These are phyloP conservation scores for Paragorgia papillata DNA, from an alignment of 92 coral and sea anemone species.

Conservation along the genomic window DNA sequence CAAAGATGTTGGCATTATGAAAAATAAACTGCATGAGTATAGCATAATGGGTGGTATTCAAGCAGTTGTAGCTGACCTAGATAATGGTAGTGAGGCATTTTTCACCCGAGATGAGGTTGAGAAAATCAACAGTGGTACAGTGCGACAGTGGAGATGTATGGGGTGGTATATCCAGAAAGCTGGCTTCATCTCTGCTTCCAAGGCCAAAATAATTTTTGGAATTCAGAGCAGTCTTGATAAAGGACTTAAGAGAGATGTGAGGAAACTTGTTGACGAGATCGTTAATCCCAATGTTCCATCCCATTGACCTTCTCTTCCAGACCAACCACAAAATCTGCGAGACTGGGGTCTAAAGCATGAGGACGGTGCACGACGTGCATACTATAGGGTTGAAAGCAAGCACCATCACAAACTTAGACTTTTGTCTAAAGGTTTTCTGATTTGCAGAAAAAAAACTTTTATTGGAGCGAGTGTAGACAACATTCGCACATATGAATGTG, in stretches of 20 bases:
- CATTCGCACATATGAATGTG: too few species aligned
- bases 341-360: too few species aligned
- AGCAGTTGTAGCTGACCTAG: neutral
- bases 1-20: neutral
- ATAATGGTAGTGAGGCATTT: neutral
- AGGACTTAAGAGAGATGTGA: constrained; percentile 41
- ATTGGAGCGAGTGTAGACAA: too few species aligned
- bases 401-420: too few species aligned
- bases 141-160: constrained; percentile 71
- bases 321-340: too few species aligned
- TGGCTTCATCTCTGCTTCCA: too few species aligned
- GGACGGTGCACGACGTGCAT: too few species aligned
- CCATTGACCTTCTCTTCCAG: too few species aligned
- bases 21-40: neutral
- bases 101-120: neutral
- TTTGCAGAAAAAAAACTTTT: too few species aligned
- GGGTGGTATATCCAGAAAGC: constrained; percentile 64
- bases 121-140: constrained; percentile 43
- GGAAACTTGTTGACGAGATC: constrained; percentile 65
- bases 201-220: constrained; percentile 67
- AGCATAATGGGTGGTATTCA: neutral
- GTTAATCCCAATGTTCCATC: constrained; percentile 12
- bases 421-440: too few species aligned
- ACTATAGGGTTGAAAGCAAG: too few species aligned
- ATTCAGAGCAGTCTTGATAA: constrained; percentile 62